These are phyloP conservation scores for Solenopsis invicta DNA, from an alignment of 1,140 invertebrate species.

Conservation along the genomic window DNA sequence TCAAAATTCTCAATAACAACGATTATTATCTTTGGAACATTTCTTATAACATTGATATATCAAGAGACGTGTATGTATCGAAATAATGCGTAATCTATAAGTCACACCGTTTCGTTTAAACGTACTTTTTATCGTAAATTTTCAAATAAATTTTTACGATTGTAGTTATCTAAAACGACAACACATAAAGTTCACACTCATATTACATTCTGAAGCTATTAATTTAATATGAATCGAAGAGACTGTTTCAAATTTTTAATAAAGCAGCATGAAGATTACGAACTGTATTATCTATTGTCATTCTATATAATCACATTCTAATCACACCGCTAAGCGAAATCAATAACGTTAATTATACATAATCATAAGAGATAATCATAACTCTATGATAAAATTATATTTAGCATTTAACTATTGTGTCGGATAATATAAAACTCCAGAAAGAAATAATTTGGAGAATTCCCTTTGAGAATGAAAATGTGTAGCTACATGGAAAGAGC, in stretches of 20 bases:
- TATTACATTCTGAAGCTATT: conserved; percentile 38
- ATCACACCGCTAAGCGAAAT: conserved; percentile 2
- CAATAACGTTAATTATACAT: conserved; percentile 17
- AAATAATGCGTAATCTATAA: conserved; percentile 46
- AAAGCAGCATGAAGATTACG: conserved; percentile 11
- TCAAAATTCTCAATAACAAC: conserved; percentile 33
- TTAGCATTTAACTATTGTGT: not conserved
- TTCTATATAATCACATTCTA: conserved; percentile 21
- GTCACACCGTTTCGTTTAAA: conserved; percentile 12
- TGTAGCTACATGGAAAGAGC: not conserved
- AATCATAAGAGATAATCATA: not conserved
- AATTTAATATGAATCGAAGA: conserved; percentile 17
- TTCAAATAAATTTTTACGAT: conserved; percentile 11
- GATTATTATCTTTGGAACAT: conserved; percentile 40
- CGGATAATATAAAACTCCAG: not conserved
- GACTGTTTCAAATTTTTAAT: not conserved
- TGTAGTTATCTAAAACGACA: conserved; percentile 17
- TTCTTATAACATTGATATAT: conserved; percentile 45
- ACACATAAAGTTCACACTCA: conserved; percentile 46
- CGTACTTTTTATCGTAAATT: conserved; percentile 25
- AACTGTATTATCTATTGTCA: conserved; percentile 18
- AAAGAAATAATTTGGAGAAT: not conserved
- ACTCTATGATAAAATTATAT: not conserved
- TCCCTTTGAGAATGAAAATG: not conserved
- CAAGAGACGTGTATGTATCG: conserved; percentile 49